Conservation (phyloP, 2,797 vertebrate genomes). For the Melanitta fusca region DNA sequence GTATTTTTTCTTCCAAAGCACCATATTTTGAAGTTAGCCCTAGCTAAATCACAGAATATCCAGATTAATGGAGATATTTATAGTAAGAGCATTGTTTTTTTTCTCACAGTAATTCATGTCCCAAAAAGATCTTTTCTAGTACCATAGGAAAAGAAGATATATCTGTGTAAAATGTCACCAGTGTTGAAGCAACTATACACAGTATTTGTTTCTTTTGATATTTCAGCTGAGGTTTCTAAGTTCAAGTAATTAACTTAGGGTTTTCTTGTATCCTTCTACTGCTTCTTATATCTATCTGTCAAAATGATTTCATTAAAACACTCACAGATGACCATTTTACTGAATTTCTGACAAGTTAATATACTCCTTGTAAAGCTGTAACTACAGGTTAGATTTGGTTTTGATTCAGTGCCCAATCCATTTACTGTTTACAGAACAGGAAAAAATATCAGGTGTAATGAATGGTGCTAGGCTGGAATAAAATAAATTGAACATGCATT, state of each 20-base stretch:
- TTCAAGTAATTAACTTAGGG: neutral
- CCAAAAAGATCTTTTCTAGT: neutral
- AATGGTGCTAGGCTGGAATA: neutral
- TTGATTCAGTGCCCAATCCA: neutral
- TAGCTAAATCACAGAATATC: neutral
- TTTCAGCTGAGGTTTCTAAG: neutral
- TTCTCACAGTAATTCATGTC: neutral
- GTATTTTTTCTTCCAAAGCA: conserved; percentile 48
- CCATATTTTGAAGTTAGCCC: conserved; percentile 17
- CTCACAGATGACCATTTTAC: neutral
- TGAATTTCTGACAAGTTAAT: conserved; percentile 11
- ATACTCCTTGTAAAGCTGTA: neutral
- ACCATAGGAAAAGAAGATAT: neutral
- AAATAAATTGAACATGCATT: neutral
- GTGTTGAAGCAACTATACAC: neutral
- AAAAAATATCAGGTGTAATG: neutral
- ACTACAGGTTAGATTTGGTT: neutral
- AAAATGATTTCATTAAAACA: conserved; percentile 35
- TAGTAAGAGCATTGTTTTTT: neutral
- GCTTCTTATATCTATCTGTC: conserved; percentile 2
- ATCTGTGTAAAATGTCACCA: neutral
- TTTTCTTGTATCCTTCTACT: conserved; percentile 19
- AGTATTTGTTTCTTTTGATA: neutral
- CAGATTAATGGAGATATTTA: conserved; percentile 29
- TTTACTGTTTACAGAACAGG: neutral